These are phyloP conservation scores for Hecatera dysodea DNA, from an alignment of 2,888 invertebrate genomes.

Conservation along the genomic window DNA sequence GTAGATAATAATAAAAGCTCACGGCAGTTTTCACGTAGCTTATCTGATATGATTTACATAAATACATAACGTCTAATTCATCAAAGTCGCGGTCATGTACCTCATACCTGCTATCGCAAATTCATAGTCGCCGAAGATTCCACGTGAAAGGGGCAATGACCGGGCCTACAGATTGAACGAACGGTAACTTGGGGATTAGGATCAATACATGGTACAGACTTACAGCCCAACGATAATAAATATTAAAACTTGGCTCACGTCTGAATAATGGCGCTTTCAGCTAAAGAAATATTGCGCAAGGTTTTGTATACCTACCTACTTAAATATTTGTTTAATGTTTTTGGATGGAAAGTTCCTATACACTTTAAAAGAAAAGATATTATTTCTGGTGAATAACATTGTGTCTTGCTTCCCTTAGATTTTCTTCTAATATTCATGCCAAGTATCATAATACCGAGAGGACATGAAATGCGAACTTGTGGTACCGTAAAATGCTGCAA, in stretches of 20 bases:
- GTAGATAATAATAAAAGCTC: constrained; percentile 8
- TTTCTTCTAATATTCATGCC: neutral
- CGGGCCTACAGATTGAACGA: constrained; percentile 25
- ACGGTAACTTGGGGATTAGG: constrained; percentile 19
- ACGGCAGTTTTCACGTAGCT: constrained; percentile 9
- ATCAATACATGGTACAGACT: constrained; percentile 35
- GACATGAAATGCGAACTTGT: neutral
- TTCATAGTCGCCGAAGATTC: constrained; percentile 23
- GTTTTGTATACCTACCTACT: constrained; percentile 19
- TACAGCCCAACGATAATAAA: constrained; percentile 19
- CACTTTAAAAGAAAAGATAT: neutral
- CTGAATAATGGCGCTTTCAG: neutral
- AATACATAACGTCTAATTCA: constrained; percentile 12
- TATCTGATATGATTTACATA: constrained; percentile 21
- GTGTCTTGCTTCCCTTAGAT: neutral
- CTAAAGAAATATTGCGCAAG: constrained; percentile 24
- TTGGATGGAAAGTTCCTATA: constrained; percentile 2
- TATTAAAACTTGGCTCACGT: constrained; percentile 17
- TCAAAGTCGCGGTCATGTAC: constrained; percentile 52
- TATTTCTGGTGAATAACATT: neutral
- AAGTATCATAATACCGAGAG: constrained; percentile 3
- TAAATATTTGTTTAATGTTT: neutral
- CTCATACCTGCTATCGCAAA: constrained; percentile 46
- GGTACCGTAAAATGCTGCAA: no score
- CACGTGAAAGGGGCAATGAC: constrained; percentile 37